These are phyloP conservation scores for Monodelphis domestica DNA, from an alignment of 2,797 vertebrate genomes.

Conservation along the genomic window DNA sequence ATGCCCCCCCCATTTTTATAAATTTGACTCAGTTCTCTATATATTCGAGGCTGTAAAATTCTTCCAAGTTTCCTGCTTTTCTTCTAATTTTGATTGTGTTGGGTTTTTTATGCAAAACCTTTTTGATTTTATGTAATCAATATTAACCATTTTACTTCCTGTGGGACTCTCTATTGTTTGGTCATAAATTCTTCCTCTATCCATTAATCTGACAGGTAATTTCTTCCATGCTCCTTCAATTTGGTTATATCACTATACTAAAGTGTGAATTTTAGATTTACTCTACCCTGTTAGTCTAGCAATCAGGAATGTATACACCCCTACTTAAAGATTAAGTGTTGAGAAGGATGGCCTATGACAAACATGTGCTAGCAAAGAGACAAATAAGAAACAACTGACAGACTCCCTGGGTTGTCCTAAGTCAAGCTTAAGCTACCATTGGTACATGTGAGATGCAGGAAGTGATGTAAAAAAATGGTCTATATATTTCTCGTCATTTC, in stretches of 20 bases:
- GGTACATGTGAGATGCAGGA: too few species aligned
- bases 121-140: neutral
- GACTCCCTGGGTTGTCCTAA: too few species aligned
- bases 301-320: too few species aligned
- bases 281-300: too few species aligned
- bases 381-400: too few species aligned
- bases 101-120: neutral
- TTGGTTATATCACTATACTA: neutral
- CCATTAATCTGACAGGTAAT: neutral
- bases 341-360: too few species aligned
- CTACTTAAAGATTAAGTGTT: too few species aligned
- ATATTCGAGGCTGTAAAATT: neutral
- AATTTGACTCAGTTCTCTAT: neutral
- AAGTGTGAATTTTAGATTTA: neutral
- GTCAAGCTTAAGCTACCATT: too few species aligned
- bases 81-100: neutral
- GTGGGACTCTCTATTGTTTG: neutral
- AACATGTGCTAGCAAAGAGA: too few species aligned
- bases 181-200: neutral
- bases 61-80: neutral
- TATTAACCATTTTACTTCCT: neutral
- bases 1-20: neutral
- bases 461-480: too few species aligned
- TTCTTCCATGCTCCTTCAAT: neutral
- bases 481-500: too few species aligned